Conservation (phyloP, 2,113 vertebrate genomes). For the Anolis carolinensis region DNA sequence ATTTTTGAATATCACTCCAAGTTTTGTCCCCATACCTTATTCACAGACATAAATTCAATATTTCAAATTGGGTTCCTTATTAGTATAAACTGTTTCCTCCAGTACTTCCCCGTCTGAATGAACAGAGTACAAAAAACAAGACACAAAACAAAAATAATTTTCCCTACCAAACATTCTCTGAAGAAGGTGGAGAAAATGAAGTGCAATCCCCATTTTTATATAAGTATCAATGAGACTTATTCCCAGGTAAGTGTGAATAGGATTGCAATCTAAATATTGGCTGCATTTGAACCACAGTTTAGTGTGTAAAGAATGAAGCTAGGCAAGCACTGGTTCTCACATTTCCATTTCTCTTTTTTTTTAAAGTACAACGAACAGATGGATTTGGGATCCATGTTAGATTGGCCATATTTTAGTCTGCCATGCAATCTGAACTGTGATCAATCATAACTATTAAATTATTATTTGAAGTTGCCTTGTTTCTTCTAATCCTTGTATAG, state of each 20-base stretch:
- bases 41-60: slow-evolving; percentile 3
- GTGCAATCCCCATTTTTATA: background rate
- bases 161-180: background rate
- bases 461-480: background rate
- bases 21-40: background rate
- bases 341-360: background rate
- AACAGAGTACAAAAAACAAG: background rate
- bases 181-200: background rate
- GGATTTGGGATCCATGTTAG: background rate
- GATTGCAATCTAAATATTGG: background rate
- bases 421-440: background rate
- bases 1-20: background rate
- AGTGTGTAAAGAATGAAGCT: background rate
- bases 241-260: background rate
- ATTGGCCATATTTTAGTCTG: background rate
- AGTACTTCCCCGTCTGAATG: background rate
- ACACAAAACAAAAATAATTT: background rate
- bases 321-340: background rate
- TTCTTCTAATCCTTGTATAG: background rate
- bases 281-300: background rate
- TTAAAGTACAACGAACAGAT: background rate
- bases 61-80: background rate
- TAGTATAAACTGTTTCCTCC: background rate
- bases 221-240: background rate
- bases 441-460: background rate